Conservation (phyloP, 2,888 invertebrate species). For the Drosophila koepferae region DNA sequence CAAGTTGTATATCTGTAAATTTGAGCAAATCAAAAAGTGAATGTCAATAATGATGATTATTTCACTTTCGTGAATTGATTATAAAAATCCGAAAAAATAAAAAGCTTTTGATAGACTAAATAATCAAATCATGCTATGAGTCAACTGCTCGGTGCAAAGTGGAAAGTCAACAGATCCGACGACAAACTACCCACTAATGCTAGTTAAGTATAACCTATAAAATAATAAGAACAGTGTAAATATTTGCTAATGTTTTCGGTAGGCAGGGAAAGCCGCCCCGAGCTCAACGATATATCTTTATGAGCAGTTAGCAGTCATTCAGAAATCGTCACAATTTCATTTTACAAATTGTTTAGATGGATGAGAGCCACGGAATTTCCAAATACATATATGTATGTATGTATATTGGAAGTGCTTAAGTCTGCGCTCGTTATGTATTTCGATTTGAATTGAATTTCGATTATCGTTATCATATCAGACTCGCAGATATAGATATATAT, state of each 20-base stretch:
- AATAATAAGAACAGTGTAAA: neutral
- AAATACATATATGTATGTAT: neutral
- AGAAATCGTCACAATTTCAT: neutral
- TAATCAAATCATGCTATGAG: conserved; percentile 5
- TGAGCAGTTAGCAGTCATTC: conserved; percentile 2
- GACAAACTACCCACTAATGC: neutral
- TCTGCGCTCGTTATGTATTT: neutral
- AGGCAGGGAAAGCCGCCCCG: no score
- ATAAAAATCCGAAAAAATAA: neutral
- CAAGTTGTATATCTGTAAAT: no score
- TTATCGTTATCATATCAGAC: conserved; percentile 11
- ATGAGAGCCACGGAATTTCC: neutral
- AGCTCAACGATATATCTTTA: neutral
- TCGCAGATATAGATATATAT: neutral
- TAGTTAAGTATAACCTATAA: neutral
- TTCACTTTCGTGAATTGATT: neutral
- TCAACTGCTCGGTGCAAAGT: conserved; percentile 8
- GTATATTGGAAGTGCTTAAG: neutral
- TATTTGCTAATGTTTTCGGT: neutral
- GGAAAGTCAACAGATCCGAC: neutral
- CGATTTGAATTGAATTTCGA: conserved; percentile 6
- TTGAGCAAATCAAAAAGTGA: no score
- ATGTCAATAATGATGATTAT: no score
- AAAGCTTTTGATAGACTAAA: neutral
- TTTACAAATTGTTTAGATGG: neutral